Percentiles rank a stretch among this genome's conserved stretches.
phyloP scores from a whole-genome alignment of 2,888 invertebrate species.

The Sarcophaga variegata region DNA sequence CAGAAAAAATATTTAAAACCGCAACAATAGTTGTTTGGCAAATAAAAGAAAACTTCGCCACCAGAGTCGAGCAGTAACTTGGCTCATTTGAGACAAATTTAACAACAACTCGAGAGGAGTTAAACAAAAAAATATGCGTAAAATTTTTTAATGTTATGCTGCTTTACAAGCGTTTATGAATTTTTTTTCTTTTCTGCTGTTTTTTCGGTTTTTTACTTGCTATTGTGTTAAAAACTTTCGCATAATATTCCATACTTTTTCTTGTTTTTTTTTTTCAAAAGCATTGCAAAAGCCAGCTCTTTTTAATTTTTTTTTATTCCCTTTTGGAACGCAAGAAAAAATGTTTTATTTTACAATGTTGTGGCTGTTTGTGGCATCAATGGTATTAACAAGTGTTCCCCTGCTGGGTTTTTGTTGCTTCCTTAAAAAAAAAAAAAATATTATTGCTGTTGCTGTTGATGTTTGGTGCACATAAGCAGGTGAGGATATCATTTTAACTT shows the following conservation, averaged over 20 bases:
- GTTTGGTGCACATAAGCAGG: neutral
- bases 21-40: constrained; percentile 26
- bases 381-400: constrained; percentile 49
- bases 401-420: constrained; percentile 34
- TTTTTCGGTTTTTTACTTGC: constrained; percentile 22
- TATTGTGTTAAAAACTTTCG: constrained; percentile 32
- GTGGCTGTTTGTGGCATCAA: constrained; percentile 65
- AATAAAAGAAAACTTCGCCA: constrained; percentile 20
- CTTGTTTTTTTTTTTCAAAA: constrained; percentile 3
- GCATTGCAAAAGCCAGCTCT: neutral
- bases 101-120: constrained; percentile 32
- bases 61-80: constrained; percentile 9
- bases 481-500: too few relatives aligned
- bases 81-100: constrained; percentile 45
- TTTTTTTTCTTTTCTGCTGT: too few relatives aligned
- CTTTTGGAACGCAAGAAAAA: constrained; percentile 6
- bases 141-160: constrained; percentile 11
- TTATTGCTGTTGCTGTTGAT: neutral
- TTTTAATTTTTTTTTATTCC: constrained; percentile 29
- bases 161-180: neutral
- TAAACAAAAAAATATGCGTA: constrained; percentile 14
- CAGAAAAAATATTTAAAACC: constrained; percentile 36
- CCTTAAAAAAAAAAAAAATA: too few relatives aligned
- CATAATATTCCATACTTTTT: neutral
- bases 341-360: constrained; percentile 46